Evolutionary conservation across 2,113 vertebrate species (phyloP).

Genomic region (Gavialis gangeticus): DNA sequence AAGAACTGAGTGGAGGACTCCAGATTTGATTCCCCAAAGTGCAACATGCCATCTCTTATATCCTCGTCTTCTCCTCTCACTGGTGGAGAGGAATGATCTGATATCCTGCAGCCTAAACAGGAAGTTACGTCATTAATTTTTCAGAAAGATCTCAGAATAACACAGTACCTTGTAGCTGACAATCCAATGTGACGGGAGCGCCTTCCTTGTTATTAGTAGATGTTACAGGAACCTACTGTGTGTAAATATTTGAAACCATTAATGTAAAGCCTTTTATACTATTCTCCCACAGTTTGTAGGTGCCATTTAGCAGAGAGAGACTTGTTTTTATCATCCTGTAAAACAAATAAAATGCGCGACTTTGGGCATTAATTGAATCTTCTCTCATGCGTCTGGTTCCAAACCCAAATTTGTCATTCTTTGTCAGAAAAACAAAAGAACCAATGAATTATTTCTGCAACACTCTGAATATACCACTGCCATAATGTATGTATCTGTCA

Average conservation of each 20-base stretch:
- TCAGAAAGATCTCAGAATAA: not conserved
- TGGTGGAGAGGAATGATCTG: not conserved
- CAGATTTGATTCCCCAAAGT: not conserved
- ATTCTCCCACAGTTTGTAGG: not conserved
- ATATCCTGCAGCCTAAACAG: not conserved
- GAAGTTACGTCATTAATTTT: not conserved
- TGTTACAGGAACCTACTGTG: not conserved
- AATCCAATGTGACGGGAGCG: not conserved
- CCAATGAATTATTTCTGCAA: not conserved
- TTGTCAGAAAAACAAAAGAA: not conserved
- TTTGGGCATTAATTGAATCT: not conserved
- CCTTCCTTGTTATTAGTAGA: not conserved
- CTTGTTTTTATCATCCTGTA: rapidly evolving
- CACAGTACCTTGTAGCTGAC: not conserved
- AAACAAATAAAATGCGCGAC: rapidly evolving
- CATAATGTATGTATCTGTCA: not conserved
- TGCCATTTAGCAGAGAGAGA: not conserved
- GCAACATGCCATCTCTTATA: not conserved
- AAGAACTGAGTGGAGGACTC: not conserved
- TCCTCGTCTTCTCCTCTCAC: not conserved
- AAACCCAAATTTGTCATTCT: rapidly evolving
- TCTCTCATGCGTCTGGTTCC: rapidly evolving
- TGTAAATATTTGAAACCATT: rapidly evolving
- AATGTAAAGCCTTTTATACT: not conserved
- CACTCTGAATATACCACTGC: rapidly evolving